These are phyloP conservation scores for Luscinia megarhynchos DNA, from an alignment of 2,797 vertebrate species.

Conservation along the genomic window DNA sequence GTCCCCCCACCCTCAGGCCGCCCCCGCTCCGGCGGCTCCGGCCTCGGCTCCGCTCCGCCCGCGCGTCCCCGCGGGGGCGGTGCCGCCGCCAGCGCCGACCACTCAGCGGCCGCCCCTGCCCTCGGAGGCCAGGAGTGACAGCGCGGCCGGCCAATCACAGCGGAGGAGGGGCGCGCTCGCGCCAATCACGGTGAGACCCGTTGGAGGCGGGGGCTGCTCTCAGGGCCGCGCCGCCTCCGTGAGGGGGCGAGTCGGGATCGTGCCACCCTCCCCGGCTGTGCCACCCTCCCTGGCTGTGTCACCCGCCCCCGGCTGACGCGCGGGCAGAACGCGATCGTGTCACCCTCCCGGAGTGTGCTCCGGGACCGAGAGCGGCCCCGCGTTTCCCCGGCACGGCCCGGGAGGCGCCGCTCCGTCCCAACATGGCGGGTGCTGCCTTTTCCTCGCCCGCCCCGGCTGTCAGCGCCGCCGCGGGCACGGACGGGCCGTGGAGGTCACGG, in stretches of 20 bases:
- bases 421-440: neutral
- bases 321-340: rapidly evolving
- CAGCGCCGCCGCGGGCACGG: neutral
- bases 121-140: neutral
- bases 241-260: neutral
- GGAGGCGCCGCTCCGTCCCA: neutral
- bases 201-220: neutral
- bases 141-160: rapidly evolving
- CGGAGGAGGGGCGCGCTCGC: rapidly evolving
- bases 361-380: neutral
- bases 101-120: neutral
- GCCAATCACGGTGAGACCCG: neutral
- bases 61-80: neutral
- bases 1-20: neutral
- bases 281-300: rapidly evolving
- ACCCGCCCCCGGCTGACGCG: neutral
- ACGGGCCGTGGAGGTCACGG: neutral
- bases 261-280: rapidly evolving
- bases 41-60: neutral
- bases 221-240: neutral
- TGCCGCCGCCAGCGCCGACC: rapidly evolving
- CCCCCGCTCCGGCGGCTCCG: neutral
- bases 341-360: rapidly evolving
- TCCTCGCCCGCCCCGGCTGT: neutral
- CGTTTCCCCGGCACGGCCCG: rapidly evolving